These are phyloP conservation scores for Poecilia picta DNA, from an alignment of 2,797 vertebrate genomes.

Conservation along the genomic window DNA sequence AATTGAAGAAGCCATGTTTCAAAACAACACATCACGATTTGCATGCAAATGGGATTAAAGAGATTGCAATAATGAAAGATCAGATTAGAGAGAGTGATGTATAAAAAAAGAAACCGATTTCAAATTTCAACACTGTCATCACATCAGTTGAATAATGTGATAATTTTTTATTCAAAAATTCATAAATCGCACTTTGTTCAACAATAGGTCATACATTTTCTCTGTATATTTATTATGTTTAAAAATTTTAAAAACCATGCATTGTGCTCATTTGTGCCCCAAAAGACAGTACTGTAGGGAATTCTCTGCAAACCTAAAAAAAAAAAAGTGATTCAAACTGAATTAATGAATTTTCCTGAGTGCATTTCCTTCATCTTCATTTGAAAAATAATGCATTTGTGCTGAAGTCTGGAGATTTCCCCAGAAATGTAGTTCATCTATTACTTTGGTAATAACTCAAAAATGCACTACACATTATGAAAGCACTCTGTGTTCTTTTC, in stretches of 20 bases:
- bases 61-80: not conserved
- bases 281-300: constrained; percentile 37
- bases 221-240: constrained; percentile 19
- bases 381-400: constrained; percentile 40
- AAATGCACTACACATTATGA: constrained; percentile 36
- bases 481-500: constrained; percentile 33
- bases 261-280: constrained; percentile 40
- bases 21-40: not conserved
- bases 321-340: constrained; percentile 35
- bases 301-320: constrained; percentile 36
- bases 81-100: not conserved
- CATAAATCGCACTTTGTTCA: not conserved
- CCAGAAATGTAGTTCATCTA: constrained; percentile 37
- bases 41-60: not conserved
- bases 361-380: constrained; percentile 34
- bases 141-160: not conserved
- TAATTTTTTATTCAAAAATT: not conserved
- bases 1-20: not conserved
- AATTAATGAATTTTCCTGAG: constrained; percentile 54
- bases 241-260: constrained; percentile 33
- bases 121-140: not conserved
- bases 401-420: constrained; percentile 35
- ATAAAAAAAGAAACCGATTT: not conserved
- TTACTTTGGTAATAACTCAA: constrained; percentile 36
- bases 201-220: constrained; percentile 37